Base-by-base conservation (phyloP, 1,140 invertebrate genomes). In the Idris sp. region DNA sequence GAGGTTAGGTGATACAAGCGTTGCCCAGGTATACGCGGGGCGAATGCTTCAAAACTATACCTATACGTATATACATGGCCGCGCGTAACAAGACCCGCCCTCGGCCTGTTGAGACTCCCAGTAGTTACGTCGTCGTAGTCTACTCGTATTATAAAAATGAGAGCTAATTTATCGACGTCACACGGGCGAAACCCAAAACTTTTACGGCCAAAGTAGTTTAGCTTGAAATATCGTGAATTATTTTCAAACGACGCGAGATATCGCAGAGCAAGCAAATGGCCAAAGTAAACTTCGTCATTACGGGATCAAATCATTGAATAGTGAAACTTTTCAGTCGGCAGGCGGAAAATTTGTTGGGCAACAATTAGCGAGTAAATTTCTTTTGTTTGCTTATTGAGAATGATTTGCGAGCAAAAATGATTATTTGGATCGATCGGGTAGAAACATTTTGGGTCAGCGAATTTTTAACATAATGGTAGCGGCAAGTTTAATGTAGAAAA, bases 211-310 rank as follows among this genome's bases (percentile, higher is more conserved):
- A 80, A 79, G 80, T 81, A 84, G 81, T 84, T 84, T 83, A 76
- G 79, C 78, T 80, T 81, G 82, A n/a, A n/a, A 80, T 84, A 81
- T 84, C 81, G 83, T 85, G 82, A 86, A 84, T 86, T 84, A 86
- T 85, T 83, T n/a, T n/a, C n/a, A n/a, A n/a, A n/a, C 81, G 79
- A 58, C 58, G 44, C 4, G 26, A n/a, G 25, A 4, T 22, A 30
- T 18, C 54, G 6, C 30, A 36, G 46, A 51, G n/a, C 59, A 36
- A 19, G 49, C 59, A 65, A 74, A 65, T 74, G 61, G 61, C 59
- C 46, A 59, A 74, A 65, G 69, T 74, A 65, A 65, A 65, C 69
- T 74, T 74, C 36, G 59, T 74, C 69, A 65, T 74, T 74, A 65
- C 53, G 40, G 31, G 56, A 49, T 59, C 11, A 58, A 58, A 68